Conservation (phyloP, 2,113 vertebrate genomes). For the Leiothrix lutea region DNA sequence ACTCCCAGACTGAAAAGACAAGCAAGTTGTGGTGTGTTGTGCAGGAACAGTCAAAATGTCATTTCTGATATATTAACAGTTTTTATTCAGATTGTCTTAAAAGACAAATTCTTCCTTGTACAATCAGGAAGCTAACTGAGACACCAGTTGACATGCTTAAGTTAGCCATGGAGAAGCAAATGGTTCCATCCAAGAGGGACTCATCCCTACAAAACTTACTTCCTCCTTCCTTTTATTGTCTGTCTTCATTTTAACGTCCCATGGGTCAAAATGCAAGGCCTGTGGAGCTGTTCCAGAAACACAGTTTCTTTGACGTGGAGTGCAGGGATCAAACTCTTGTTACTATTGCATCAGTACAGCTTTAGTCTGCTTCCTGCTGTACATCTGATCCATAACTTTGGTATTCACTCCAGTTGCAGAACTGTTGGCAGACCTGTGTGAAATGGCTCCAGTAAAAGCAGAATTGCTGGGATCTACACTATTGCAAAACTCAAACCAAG, state of each 20-base stretch:
- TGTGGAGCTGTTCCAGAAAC: background rate
- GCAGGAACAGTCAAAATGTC: background rate
- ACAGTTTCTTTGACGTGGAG: background rate
- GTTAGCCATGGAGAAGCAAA: background rate
- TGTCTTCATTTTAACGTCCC: background rate
- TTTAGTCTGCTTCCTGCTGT: background rate
- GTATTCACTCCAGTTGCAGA: background rate
- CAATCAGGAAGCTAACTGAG: background rate
- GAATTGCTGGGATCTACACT: constrained; percentile 15
- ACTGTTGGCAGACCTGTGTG: background rate
- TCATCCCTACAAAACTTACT: background rate
- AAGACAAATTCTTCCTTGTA: background rate
- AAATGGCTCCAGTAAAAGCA: constrained; percentile 35
- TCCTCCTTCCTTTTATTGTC: background rate
- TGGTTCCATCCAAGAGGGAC: background rate
- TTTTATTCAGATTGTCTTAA: background rate
- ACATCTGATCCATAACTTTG: background rate
- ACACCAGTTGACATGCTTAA: background rate
- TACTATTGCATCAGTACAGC: background rate
- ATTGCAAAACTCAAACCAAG: constrained; percentile 25
- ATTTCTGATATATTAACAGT: background rate
- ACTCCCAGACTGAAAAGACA: background rate
- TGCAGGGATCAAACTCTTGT: background rate
- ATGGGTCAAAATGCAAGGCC: background rate
- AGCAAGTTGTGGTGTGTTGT: background rate